phyloP scores from a whole-genome alignment of 1,140 invertebrate genomes.

The Heliothis virescens region DNA sequence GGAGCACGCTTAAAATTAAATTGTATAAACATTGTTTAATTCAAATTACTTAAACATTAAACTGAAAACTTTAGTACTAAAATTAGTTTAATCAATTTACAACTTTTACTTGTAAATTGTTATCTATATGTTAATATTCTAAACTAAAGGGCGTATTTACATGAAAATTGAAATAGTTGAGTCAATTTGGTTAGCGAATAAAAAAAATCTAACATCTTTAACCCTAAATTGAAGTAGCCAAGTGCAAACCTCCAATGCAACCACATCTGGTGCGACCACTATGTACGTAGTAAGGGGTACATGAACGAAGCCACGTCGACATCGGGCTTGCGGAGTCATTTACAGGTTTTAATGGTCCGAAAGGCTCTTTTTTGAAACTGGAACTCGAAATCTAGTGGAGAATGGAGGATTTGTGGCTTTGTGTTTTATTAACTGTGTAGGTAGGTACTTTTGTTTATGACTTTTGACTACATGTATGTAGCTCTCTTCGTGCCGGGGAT shows the following conservation, averaged over 20 bases:
- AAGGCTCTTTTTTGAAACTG: background rate
- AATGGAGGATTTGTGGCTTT: background rate
- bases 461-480: too few relatives aligned
- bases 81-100: too few relatives aligned
- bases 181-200: too few relatives aligned
- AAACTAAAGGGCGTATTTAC: too few relatives aligned
- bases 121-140: too few relatives aligned
- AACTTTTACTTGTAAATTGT: too few relatives aligned
- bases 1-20: background rate
- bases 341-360: constrained; percentile 9
- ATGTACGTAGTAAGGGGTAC: background rate
- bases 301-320: background rate
- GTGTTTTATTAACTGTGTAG: background rate
- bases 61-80: too few relatives aligned
- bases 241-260: background rate
- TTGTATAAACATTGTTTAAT: constrained; percentile 9
- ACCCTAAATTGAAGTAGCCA: background rate
- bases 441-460: too few relatives aligned
- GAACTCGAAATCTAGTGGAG: background rate
- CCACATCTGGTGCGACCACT: background rate
- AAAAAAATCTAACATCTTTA: too few relatives aligned
- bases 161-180: too few relatives aligned
- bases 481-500: too few relatives aligned
- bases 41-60: background rate
- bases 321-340: constrained; percentile 1